Percentiles rank a stretch among this genome's conserved stretches.
Evolutionary conservation across 2,113 vertebrate species (phyloP).

Genomic region (Pelusios castaneus): DNA sequence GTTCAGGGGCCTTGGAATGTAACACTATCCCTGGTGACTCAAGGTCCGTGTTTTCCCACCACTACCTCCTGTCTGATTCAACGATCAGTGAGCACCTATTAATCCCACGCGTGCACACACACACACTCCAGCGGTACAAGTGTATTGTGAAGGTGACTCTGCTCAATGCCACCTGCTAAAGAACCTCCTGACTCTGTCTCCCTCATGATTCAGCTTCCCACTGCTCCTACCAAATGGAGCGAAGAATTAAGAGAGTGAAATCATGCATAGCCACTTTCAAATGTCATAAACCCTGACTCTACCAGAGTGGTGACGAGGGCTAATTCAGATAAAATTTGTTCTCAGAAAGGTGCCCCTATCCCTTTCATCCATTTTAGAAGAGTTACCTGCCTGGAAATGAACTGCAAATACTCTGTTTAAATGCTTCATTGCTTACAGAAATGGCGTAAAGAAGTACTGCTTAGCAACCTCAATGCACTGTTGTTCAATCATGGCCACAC

Average conservation of each 20-base stretch:
- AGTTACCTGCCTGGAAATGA: background rate
- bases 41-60: background rate
- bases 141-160: background rate
- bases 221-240: rapidly evolving
- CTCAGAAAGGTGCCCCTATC: background rate
- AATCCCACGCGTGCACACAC: background rate
- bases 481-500: background rate
- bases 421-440: background rate
- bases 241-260: background rate
- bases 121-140: background rate
- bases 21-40: background rate
- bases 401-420: slow-evolving; percentile 19
- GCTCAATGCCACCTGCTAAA: background rate
- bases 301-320: background rate
- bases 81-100: background rate
- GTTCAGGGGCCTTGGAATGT: background rate
- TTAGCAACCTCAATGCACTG: background rate
- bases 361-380: background rate
- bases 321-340: slow-evolving; percentile 9
- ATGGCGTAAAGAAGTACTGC: background rate
- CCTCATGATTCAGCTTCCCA: background rate
- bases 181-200: rapidly evolving
- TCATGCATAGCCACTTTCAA: slow-evolving; percentile 29
- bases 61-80: background rate
- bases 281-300: slow-evolving; percentile 14